Conservation (phyloP, 2,113 vertebrate species). For the Anarrhichthys ocellatus region DNA sequence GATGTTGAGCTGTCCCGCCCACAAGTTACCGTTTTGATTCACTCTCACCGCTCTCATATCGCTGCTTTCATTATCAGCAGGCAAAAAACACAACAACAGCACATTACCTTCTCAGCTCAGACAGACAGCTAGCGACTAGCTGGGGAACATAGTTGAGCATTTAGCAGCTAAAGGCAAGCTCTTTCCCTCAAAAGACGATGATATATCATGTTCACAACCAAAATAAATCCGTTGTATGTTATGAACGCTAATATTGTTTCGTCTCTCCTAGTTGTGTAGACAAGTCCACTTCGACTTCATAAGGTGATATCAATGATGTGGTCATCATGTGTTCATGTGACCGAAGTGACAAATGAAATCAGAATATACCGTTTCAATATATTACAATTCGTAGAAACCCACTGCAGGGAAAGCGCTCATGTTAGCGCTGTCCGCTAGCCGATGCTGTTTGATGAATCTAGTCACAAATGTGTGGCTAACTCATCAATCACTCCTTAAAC, state of each 20-base stretch:
- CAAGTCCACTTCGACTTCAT: neutral
- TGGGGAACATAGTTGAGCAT: too few species aligned
- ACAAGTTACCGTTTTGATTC: too few species aligned
- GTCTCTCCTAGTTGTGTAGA: neutral
- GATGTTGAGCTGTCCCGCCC: too few species aligned
- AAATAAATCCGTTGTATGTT: neutral
- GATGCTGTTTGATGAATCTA: neutral
- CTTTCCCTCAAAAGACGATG: neutral
- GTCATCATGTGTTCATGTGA: too few species aligned
- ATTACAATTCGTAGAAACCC: too few species aligned
- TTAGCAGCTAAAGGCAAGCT: too few species aligned
- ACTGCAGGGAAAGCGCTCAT: neutral
- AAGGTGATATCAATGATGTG: neutral
- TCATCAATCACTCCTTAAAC: neutral
- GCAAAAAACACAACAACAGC: too few species aligned
- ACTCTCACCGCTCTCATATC: too few species aligned
- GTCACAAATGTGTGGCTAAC: neutral
- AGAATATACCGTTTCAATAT: neutral
- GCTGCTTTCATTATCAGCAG: too few species aligned
- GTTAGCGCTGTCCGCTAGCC: neutral
- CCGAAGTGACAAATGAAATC: neutral
- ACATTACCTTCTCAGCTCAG: too few species aligned
- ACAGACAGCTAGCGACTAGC: too few species aligned
- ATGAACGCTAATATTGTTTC: neutral
- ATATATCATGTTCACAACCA: neutral